Evolutionary conservation across 2,113 vertebrate genomes (phyloP), one percentile per base, ranked within the genome.

Genomic region (Piprites chloris): DNA sequence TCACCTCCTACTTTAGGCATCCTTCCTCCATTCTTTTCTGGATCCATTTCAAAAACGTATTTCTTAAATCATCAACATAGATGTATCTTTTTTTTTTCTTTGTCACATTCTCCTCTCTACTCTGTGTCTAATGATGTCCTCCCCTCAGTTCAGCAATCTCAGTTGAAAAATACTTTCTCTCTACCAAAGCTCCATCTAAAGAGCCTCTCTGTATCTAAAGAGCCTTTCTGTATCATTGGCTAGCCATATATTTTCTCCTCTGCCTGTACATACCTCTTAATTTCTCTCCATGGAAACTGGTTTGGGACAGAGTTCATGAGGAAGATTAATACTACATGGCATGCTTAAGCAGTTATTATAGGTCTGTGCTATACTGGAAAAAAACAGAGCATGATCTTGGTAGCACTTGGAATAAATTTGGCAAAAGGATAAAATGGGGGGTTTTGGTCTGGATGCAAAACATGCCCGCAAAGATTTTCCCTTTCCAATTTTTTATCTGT

Each of bases 251-350:
- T 97, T 95, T 95, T 92, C 91, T 92, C 72, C 63, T 84, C 91
- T 96, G 59, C 88, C 85, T 84, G 52, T 93, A 93, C 65, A 80
- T 93, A 91, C 50, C 72, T 94, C 92, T 95, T 96, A 84, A 95
- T 96, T 96, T 96, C 79, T 92, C 88, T 94, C 92, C 93, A 93
- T 93, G 85, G 93, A 96, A 96, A 93, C 68, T 94, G 74, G 55
- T 96, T 94, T 90, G 79, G 87, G 82, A 90, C 61, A 66, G 71
- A 66, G 5, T 93, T 95, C 82, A 71, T n/a, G 68, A 90, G 68
- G 83, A 95, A 94, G 90, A 96, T 96, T 94, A 96, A 95, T 91
- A 94, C 46, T 71, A 46, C 67, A 63, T 62, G 65, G 89, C 82
- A 96, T 90, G 90, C 90, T 93, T 84, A 93, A 92, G 56, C 69